Evolutionary conservation across 2,113 vertebrate genomes (phyloP).

Genomic region (Eulemur rufifrons): DNA sequence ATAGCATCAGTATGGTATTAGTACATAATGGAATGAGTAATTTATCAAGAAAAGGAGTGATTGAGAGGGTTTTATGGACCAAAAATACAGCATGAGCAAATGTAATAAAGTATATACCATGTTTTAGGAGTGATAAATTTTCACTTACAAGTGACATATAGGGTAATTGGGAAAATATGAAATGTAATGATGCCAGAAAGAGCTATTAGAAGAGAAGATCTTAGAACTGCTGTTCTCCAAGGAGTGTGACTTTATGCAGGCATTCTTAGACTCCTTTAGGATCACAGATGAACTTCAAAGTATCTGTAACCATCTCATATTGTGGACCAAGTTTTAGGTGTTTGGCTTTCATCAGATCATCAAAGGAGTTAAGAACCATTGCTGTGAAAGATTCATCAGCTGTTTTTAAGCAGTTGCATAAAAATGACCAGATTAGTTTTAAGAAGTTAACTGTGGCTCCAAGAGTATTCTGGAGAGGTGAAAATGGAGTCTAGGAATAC

Average conservation of each 20-base stretch:
- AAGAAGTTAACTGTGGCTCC: neutral
- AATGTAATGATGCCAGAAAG: neutral
- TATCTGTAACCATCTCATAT: neutral
- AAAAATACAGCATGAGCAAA: neutral
- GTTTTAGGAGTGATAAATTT: neutral
- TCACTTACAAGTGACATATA: neutral
- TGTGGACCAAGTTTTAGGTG: neutral
- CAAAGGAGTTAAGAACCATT: neutral
- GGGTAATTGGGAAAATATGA: neutral
- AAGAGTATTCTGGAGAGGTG: too few relatives aligned
- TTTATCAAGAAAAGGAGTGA: neutral
- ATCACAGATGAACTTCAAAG: neutral
- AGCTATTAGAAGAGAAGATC: neutral
- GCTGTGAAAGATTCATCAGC: neutral
- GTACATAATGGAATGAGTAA: neutral
- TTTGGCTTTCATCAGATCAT: neutral
- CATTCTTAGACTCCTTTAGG: neutral
- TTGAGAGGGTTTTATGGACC: neutral
- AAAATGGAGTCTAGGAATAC: neutral
- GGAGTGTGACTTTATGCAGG: neutral
- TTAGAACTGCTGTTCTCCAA: neutral
- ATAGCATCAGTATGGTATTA: neutral
- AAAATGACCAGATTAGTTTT: neutral
- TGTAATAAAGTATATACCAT: neutral
- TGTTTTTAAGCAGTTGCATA: neutral